These are phyloP conservation scores for Xanthorhoe designata DNA, from an alignment of 2,888 invertebrate species.

Conservation along the genomic window DNA sequence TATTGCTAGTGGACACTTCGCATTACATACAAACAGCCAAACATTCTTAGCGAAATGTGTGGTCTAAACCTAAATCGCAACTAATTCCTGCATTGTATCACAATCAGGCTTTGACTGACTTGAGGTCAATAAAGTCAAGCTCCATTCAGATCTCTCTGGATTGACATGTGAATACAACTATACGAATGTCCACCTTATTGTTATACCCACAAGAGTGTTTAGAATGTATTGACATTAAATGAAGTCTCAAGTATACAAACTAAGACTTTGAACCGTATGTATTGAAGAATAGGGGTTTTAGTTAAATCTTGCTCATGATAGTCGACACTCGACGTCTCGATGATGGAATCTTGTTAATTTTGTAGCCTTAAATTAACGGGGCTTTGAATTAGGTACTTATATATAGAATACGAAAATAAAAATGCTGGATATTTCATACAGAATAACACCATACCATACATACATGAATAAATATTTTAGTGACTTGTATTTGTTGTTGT, in stretches of 20 bases:
- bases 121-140: conserved; percentile 39
- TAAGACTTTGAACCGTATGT: conserved; percentile 8
- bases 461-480: too few species aligned
- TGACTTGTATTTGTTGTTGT: too few species aligned
- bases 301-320: conserved; percentile 48
- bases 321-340: conserved; percentile 46
- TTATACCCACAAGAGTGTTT: not conserved
- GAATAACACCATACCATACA: too few species aligned
- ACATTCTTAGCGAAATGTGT: conserved; percentile 13
- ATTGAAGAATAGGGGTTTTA: not conserved
- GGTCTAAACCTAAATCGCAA: conserved; percentile 22
- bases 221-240: not conserved
- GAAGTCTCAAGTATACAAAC: not conserved
- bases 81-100: conserved; percentile 36
- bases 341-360: conserved; percentile 53
- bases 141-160: conserved; percentile 35
- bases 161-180: conserved; percentile 16
- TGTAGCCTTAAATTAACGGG: conserved; percentile 39
- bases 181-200: conserved; percentile 17
- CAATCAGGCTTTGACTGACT: conserved; percentile 33
- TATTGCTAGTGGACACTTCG: too few species aligned
- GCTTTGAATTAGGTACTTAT: conserved; percentile 11
- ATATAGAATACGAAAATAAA: too few species aligned
- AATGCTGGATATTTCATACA: too few species aligned
- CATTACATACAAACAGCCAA: too few species aligned